Evolutionary conservation across 2,113 vertebrate species (phyloP).

Genomic region (Atrichornis clamosus): DNA sequence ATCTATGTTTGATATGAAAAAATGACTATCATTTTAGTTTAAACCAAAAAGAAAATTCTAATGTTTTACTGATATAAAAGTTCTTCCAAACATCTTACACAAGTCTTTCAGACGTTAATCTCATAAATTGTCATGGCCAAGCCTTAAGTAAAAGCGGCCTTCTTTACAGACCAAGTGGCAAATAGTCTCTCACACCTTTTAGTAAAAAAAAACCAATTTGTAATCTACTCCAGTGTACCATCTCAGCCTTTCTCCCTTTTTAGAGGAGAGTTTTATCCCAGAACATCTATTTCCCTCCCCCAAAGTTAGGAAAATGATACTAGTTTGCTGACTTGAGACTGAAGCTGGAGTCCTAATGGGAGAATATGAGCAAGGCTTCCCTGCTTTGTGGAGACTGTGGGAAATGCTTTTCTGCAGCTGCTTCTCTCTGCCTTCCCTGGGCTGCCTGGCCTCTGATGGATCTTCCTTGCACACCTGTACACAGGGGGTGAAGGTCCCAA

Average conservation of each 20-base stretch:
- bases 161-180: background rate
- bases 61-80: background rate
- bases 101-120: background rate
- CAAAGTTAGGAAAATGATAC: background rate
- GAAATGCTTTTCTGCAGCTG: background rate
- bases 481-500: background rate
- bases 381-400: background rate
- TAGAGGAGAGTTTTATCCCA: background rate
- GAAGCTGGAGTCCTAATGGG: background rate
- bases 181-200: background rate
- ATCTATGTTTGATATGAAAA: background rate
- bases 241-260: background rate
- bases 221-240: background rate
- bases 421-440: background rate
- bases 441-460: background rate
- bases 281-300: background rate
- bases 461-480: background rate
- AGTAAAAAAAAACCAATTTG: background rate
- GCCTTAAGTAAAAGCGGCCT: background rate
- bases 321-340: background rate
- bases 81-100: background rate
- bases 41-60: background rate
- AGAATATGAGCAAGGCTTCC: background rate
- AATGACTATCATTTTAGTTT: background rate
- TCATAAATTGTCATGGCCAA: background rate